Base-by-base conservation (phyloP, 1,140 invertebrate genomes). In the Papilio glaucus region DNA sequence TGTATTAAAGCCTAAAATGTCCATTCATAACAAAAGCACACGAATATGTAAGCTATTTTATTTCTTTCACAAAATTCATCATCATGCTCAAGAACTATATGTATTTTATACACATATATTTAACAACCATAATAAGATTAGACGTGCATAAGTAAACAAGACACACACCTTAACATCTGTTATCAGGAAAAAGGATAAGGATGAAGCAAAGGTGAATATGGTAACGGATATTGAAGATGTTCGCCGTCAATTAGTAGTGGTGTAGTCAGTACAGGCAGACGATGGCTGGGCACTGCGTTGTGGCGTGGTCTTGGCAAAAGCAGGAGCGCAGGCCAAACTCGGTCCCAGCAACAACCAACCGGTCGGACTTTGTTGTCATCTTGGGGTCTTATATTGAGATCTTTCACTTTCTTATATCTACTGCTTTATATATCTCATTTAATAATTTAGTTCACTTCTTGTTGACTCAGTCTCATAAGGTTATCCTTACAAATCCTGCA, bases 111-210 rank as follows among this genome's bases (percentile, higher is more conserved):
- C 21, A 57, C 49, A 26, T 57, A 57, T 21, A 49, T 18, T 18
- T 49, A 24, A 57, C 18, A 57, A 24, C 49, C 49, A 24, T 12
- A 57, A 24, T 5, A 57, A 57, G 49, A 57, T 10, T 57, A 24
- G 21, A 57, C 21, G 45, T 57, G 24, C 49, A 26, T 57, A 24
- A 57, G 21, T 57, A 26, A 57, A 24, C 49, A 57, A 57, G 21
- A 57, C 49, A 57, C 49, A 57, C 49, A 57, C 18, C 49, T 57
- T 57, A 57, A 57, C 24, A 21, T 57, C 49, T 57, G 49, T 24
- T 57, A 57, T 57, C 24, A 57, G 49, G 49, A 57, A 12, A 57
- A 57, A 10, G 24, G 21, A 21, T 12, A 10, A 49, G 49, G 49
- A 57, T 57, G 21, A 57, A 57, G 21, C 49, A 26, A 57, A 26